phyloP scores from a whole-genome alignment of 1,140 invertebrate genomes.

The Sminthurides bifidus region DNA sequence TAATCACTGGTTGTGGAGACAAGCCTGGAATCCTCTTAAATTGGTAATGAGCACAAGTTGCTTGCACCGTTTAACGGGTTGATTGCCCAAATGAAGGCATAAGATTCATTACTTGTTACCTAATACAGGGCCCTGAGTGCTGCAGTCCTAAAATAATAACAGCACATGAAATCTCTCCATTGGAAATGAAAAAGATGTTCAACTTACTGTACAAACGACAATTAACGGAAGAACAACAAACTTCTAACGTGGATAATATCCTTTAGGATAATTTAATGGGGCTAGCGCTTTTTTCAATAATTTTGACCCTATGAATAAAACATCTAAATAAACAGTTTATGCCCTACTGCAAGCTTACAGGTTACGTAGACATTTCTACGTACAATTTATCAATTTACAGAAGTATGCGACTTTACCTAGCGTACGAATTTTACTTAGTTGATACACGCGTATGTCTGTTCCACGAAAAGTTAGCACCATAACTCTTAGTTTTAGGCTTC shows the following conservation, averaged over 20 bases:
- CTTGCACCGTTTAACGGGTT: neutral
- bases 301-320: neutral
- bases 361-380: neutral
- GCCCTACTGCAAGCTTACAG: neutral
- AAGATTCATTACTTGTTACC: neutral
- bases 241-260: neutral
- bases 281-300: neutral
- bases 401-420: neutral
- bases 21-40: constrained; percentile 26
- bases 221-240: neutral
- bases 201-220: constrained; percentile 14
- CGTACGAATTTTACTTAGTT: constrained; percentile 63
- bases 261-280: neutral
- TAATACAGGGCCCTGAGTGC: constrained; percentile 19
- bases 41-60: constrained; percentile 6
- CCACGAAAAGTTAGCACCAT: constrained; percentile 92
- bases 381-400: neutral
- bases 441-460: constrained; percentile 84
- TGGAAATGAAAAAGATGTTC: constrained; percentile 18
- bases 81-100: too few relatives aligned
- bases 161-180: constrained; percentile 21
- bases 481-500: constrained; percentile 70
- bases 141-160: constrained; percentile 22
- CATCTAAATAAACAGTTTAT: neutral
- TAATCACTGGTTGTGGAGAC: constrained; percentile 29